Percentiles rank a stretch among this genome's conserved stretches.
Evolutionary conservation across 1,140 invertebrate species (phyloP).

Genomic region (Pogonognathellus flavescens): DNA sequence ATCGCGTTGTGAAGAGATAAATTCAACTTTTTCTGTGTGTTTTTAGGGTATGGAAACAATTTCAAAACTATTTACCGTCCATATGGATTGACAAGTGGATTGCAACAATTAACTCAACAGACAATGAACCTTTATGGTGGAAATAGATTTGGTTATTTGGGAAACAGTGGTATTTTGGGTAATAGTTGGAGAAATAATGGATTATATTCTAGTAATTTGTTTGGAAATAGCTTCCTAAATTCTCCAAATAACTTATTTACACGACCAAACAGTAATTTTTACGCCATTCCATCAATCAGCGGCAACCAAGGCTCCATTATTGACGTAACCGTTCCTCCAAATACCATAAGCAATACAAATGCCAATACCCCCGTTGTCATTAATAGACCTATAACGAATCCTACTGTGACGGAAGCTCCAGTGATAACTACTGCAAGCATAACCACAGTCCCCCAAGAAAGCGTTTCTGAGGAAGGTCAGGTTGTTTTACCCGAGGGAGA

Average conservation of each 20-base stretch:
- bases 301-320: neutral
- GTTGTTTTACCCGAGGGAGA: neutral
- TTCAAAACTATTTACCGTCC: neutral
- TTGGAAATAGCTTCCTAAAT: neutral
- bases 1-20: too few species aligned
- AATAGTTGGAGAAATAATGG: neutral
- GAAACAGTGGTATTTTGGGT: neutral
- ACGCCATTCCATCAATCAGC: too few species aligned
- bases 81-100: neutral
- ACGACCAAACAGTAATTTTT: too few species aligned
- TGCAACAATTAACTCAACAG: neutral
- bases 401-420: neutral
- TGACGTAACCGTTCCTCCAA: neutral
- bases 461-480: neutral
- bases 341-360: neutral
- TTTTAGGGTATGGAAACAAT: neutral
- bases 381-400: neutral
- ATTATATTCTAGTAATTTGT: neutral
- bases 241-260: too few species aligned
- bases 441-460: neutral
- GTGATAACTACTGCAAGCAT: too few species aligned
- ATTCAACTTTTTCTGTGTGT: too few species aligned
- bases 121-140: neutral
- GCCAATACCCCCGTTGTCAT: neutral
- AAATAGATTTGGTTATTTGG: neutral